Evolutionary conservation across 2,113 vertebrate genomes (phyloP).

Genomic region (Ahaetulla prasina): DNA sequence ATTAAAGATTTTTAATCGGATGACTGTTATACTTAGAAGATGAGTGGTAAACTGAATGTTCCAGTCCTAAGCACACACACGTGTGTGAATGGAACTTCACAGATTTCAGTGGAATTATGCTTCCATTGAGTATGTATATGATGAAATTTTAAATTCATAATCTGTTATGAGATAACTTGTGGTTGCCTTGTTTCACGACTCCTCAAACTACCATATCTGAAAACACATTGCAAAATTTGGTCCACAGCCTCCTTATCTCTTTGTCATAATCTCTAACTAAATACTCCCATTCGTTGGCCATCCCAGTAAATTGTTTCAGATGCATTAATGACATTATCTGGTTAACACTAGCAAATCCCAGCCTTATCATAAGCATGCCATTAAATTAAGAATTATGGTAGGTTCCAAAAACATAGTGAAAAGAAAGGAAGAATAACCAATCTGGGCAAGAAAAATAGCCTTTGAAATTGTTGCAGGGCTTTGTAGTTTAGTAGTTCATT

Average conservation of each 20-base stretch:
- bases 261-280: slow-evolving; percentile 10
- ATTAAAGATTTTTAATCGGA: slow-evolving; percentile 25
- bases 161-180: neutral
- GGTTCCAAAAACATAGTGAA: slow-evolving; percentile 2
- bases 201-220: neutral
- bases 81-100: neutral
- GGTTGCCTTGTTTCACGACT: neutral
- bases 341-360: neutral
- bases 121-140: neutral
- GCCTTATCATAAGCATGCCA: slow-evolving; percentile 9
- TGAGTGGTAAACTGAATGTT: neutral
- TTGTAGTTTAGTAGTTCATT: slow-evolving; percentile 21
- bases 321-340: slow-evolving; percentile 2
- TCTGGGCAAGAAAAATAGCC: neutral
- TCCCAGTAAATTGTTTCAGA: slow-evolving; percentile 3
- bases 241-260: neutral
- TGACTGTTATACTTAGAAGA: slow-evolving; percentile 1
- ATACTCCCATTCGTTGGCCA: slow-evolving; percentile 3
- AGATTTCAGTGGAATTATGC: slow-evolving; percentile 1
- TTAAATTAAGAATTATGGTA: neutral
- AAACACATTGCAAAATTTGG: neutral
- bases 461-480: slow-evolving; percentile 15
- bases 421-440: neutral
- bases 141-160: slow-evolving; percentile 12
- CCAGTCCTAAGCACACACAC: neutral